Percentiles rank a stretch among this genome's conserved stretches.
Evolutionary conservation across 2,797 vertebrate species (phyloP).

Genomic region (Atherinosoma microstoma): DNA sequence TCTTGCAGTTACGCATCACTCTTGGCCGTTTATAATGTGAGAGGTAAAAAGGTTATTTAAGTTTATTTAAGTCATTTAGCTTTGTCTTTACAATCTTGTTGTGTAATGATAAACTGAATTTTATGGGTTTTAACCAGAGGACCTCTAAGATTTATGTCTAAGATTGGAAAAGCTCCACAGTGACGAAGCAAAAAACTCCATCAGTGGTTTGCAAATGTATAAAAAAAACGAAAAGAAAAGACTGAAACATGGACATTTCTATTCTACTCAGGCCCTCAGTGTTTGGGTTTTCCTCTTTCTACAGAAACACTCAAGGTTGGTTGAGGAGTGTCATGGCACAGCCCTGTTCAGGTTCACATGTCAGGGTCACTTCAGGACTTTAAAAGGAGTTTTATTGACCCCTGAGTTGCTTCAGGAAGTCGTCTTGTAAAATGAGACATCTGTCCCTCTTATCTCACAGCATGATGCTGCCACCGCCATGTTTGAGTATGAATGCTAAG

Average conservation of each 20-base stretch:
- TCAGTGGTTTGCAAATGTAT: too few relatives aligned
- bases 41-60: not conserved
- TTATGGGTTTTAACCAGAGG: too few relatives aligned
- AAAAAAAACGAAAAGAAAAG: too few relatives aligned
- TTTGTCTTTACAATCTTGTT: too few relatives aligned
- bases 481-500: not conserved
- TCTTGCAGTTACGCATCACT: constrained; percentile 7
- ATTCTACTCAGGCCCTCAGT: too few relatives aligned
- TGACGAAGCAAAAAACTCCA: too few relatives aligned
- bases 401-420: not conserved
- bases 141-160: too few relatives aligned
- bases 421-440: not conserved
- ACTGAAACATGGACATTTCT: too few relatives aligned
- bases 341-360: too few relatives aligned
- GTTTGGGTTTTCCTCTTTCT: too few relatives aligned
- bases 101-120: too few relatives aligned
- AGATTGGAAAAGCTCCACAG: too few relatives aligned
- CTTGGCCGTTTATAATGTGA: not conserved
- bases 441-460: not conserved
- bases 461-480: not conserved
- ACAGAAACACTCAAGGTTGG: not conserved
- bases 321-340: not conserved
- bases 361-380: not conserved
- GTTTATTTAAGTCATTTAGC: not conserved
- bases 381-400: not conserved